Conservation (phyloP, 2,888 invertebrate species). For the Cantharis flavilabris region DNA sequence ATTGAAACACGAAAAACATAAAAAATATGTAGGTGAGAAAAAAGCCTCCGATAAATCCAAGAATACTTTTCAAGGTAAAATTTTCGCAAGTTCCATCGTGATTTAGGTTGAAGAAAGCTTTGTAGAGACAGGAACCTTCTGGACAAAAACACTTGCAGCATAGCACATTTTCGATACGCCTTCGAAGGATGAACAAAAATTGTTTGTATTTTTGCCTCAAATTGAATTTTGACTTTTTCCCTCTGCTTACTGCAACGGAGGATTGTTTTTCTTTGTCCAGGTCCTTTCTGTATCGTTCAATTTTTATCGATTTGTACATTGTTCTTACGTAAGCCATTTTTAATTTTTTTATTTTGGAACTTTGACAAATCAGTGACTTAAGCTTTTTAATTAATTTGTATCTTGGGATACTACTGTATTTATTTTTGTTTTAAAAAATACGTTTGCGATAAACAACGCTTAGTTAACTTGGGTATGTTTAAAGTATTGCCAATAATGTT, state of each 20-base stretch:
- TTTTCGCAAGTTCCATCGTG: constrained; percentile 63
- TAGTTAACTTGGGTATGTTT: neutral
- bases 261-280: constrained; percentile 64
- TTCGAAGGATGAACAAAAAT: constrained; percentile 54
- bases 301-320: constrained; percentile 60
- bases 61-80: constrained; percentile 64
- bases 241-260: constrained; percentile 57
- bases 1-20: constrained; percentile 68
- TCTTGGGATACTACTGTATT: neutral
- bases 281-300: constrained; percentile 57
- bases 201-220: constrained; percentile 58
- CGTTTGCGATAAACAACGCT: neutral
- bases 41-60: constrained; percentile 70
- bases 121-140: constrained; percentile 48
- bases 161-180: constrained; percentile 53
- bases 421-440: neutral
- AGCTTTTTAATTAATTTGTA: constrained; percentile 1
- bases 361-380: constrained; percentile 14
- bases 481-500: constrained; percentile 30
- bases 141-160: constrained; percentile 42
- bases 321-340: constrained; percentile 49
- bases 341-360: neutral
- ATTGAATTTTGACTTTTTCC: constrained; percentile 54
- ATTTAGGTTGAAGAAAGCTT: constrained; percentile 53
- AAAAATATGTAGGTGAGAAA: constrained; percentile 69